phyloP scores from a whole-genome alignment of 2,888 invertebrate genomes.

The Horisme vitalbata region DNA sequence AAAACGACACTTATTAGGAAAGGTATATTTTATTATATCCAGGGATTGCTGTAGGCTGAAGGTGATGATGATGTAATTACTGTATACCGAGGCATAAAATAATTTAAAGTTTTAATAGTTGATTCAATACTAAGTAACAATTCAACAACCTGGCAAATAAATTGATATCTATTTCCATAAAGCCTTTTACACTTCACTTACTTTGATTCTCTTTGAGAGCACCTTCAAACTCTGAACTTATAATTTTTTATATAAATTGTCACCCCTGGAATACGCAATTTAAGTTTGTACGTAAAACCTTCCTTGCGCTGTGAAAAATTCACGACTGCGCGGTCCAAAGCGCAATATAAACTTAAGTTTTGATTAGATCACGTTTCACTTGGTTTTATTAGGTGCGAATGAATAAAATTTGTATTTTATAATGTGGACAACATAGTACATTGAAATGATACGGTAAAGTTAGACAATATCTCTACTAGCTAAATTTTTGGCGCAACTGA shows the following conservation, averaged over 20 bases:
- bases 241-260: conserved; percentile 53
- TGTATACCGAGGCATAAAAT: neutral
- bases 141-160: neutral
- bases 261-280: conserved; percentile 64
- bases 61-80: neutral
- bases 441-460: too few relatives aligned
- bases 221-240: conserved; percentile 24
- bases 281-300: conserved; percentile 72
- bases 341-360: conserved; percentile 57
- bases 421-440: neutral
- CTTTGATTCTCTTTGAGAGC: conserved; percentile 5
- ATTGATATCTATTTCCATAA: conserved; percentile 3
- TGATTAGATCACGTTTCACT: conserved; percentile 61
- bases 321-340: conserved; percentile 47
- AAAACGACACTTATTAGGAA: too few relatives aligned
- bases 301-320: conserved; percentile 58
- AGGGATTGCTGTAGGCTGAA: too few relatives aligned
- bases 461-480: too few relatives aligned
- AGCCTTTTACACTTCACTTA: conserved; percentile 4
- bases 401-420: neutral
- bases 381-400: conserved; percentile 2
- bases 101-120: neutral
- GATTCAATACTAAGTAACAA: neutral
- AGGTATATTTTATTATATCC: too few relatives aligned
- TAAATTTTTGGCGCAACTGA: too few relatives aligned